Evolutionary conservation across 1,140 invertebrate genomes (phyloP).

Genomic region (Neotoxoptera formosana): DNA sequence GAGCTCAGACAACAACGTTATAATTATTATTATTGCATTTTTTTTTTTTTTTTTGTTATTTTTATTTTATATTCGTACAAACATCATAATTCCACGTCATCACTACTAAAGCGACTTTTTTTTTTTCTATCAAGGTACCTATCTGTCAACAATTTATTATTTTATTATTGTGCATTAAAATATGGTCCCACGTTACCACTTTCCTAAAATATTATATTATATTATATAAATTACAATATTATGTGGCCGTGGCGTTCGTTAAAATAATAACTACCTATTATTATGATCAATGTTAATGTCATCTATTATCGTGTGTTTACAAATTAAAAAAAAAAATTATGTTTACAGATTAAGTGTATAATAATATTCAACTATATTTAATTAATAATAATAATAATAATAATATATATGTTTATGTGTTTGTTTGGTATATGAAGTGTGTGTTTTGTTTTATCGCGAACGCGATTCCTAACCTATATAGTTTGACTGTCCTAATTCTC

Average conservation of each 20-base stretch:
- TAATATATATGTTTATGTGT: neutral
- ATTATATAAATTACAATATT: neutral
- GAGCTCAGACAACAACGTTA: neutral
- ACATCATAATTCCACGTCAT: too few relatives aligned
- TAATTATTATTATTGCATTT: too few relatives aligned
- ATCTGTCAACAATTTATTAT: neutral
- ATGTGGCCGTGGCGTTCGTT: neutral
- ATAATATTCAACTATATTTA: neutral
- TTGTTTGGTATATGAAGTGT: neutral
- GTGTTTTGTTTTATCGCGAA: neutral
- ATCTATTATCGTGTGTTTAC: neutral
- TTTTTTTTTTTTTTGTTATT: too few relatives aligned
- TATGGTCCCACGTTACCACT: neutral
- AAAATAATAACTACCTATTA: neutral
- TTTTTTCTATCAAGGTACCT: neutral
- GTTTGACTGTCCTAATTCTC: neutral
- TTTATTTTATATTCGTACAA: neutral
- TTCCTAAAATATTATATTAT: neutral
- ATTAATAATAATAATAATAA: neutral
- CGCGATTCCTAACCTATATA: neutral
- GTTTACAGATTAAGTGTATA: neutral
- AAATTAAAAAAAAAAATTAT: neutral
- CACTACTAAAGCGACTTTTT: neutral
- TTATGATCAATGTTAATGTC: neutral
- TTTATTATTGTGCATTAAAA: neutral